A percentile compares a stretch with the other conserved stretches of the same genome.
Conservation (phyloP, 2,888 invertebrate species). For the Sarcophaga rosellei region DNA sequence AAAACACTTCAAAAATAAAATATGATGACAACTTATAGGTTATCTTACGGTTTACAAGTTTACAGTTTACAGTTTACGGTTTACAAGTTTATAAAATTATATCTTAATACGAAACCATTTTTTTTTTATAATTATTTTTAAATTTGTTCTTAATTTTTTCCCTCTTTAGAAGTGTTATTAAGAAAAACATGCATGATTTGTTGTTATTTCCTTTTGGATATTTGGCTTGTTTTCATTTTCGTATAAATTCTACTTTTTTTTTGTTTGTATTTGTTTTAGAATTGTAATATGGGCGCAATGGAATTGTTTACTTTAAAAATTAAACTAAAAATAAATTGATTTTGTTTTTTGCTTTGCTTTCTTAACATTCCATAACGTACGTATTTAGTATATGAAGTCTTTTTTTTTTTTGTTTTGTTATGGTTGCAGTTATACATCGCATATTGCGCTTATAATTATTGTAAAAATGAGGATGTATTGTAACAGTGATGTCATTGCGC, state of each 20-base stretch:
- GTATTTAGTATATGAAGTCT: constrained; percentile 33
- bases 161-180: constrained; percentile 21
- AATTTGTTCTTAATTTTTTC: neutral
- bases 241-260: constrained; percentile 8
- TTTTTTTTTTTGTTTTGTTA: constrained; percentile 22
- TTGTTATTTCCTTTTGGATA: too few species aligned
- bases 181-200: constrained; percentile 27
- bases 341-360: neutral
- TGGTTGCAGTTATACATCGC: neutral
- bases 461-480: neutral
- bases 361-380: constrained; percentile 43
- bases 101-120: constrained; percentile 47
- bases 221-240: constrained; percentile 56
- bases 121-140: neutral
- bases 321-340: constrained; percentile 25
- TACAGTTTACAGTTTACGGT: too few species aligned
- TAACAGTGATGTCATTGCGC: constrained; percentile 2
- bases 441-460: neutral
- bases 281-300: neutral
- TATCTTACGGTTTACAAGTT: too few species aligned
- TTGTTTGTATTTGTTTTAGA: constrained; percentile 25
- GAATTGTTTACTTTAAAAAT: constrained; percentile 12
- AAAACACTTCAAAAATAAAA: neutral
- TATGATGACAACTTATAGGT: neutral
- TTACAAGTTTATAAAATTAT: neutral